These are phyloP conservation scores for Dascillus cervinus DNA, from an alignment of 2,888 invertebrate species.

Conservation along the genomic window DNA sequence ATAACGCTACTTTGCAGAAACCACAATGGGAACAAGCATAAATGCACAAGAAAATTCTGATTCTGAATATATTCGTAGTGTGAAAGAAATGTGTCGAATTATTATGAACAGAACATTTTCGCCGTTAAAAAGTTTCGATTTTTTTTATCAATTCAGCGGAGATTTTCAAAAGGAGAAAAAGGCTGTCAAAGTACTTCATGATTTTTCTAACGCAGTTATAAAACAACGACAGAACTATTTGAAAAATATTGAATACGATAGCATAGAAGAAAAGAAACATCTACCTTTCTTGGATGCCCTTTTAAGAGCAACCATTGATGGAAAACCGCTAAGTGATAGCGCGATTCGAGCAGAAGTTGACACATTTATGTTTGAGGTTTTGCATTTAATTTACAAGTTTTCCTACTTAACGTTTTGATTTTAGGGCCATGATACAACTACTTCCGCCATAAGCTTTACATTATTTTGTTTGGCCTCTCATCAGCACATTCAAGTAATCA, in stretches of 20 bases:
- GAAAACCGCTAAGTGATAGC: constrained; percentile 49
- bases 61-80: constrained; percentile 64
- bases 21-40: constrained; percentile 74
- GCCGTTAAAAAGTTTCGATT: too few relatives aligned
- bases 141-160: constrained; percentile 48
- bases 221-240: constrained; percentile 38
- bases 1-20: constrained; percentile 47
- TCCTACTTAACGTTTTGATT: constrained; percentile 11
- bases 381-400: constrained; percentile 1
- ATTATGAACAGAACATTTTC: constrained; percentile 45
- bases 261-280: constrained; percentile 51
- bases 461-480: constrained; percentile 42
- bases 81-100: constrained; percentile 46
- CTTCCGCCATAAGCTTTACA: constrained; percentile 43
- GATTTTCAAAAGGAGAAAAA: constrained; percentile 51
- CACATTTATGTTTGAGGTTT: constrained; percentile 66
- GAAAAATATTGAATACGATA: constrained; percentile 10
- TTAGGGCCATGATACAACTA: constrained; percentile 46
- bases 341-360: constrained; percentile 63
- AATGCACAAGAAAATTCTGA: constrained; percentile 62
- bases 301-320: constrained; percentile 49
- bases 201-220: constrained; percentile 52
- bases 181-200: constrained; percentile 42
- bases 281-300: constrained; percentile 62
- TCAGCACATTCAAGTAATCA: too few relatives aligned